A percentile compares a stretch with the other conserved stretches of the same genome.
Conservation (phyloP, 2,888 invertebrate genomes). For the Syrista parreyssii region DNA sequence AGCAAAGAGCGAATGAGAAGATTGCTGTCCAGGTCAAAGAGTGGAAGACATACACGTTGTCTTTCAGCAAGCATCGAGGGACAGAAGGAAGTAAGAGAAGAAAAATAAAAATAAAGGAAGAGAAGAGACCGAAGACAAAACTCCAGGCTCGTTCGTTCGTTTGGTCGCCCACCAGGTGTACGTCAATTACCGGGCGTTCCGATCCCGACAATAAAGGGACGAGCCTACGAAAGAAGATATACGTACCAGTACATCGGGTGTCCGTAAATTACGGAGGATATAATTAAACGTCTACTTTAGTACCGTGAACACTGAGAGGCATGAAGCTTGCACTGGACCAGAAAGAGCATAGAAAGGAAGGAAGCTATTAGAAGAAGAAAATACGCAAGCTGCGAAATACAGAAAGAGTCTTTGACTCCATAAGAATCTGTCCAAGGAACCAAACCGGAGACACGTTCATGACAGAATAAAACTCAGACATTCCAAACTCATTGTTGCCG, state of each 20-base stretch:
- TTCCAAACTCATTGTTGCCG: background rate
- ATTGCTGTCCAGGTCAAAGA: too few species aligned
- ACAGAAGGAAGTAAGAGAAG: too few species aligned
- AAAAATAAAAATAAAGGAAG: too few species aligned
- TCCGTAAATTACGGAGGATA: conserved; percentile 26
- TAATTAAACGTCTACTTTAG: conserved; percentile 24
- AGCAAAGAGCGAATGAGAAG: too few species aligned
- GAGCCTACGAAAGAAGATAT: background rate
- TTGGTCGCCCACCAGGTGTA: background rate
- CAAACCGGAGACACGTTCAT: background rate
- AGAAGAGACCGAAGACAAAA: too few species aligned
- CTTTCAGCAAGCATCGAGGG: too few species aligned
- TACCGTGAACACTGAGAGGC: background rate
- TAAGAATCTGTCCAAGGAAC: background rate
- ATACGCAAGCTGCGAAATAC: background rate
- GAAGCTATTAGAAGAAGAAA: background rate
- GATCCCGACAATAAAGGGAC: background rate
- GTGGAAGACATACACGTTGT: too few species aligned
- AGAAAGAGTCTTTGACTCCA: background rate
- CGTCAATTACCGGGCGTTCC: background rate
- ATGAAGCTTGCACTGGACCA: background rate
- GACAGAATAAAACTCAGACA: background rate
- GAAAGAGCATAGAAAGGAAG: background rate
- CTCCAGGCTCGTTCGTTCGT: too few species aligned
- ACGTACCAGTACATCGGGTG: conserved; percentile 19